These are phyloP conservation scores for Papilio helenus DNA, from an alignment of 1,140 invertebrate species.

Conservation along the genomic window DNA sequence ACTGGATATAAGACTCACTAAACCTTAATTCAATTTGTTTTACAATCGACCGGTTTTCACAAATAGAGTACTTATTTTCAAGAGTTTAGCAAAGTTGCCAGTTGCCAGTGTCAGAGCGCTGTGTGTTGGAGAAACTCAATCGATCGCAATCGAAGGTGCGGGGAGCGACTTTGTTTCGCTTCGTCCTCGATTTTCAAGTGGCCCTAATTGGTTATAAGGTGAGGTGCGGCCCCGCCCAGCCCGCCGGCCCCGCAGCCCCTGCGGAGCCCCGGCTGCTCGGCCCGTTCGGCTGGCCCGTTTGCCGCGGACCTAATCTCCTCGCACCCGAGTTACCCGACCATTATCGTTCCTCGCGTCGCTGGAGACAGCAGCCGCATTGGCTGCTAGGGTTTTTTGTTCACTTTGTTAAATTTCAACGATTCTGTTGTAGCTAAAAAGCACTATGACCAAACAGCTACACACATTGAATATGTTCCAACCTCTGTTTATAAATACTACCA, in stretches of 20 bases:
- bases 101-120: background rate
- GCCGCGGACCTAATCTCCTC: conserved; percentile 55
- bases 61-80: background rate
- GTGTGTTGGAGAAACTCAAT: background rate
- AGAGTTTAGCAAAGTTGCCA: background rate
- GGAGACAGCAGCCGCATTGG: conserved; percentile 39
- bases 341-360: conserved; percentile 52
- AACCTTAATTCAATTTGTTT: background rate
- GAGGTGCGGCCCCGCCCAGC: conserved; percentile 14
- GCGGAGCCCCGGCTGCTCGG: background rate
- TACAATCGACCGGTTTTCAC: background rate
- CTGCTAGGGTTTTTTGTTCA: conserved; percentile 41
- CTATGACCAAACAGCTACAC: background rate
- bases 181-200: conserved; percentile 34
- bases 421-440: conserved; percentile 13
- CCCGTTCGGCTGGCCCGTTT: conserved; percentile 28
- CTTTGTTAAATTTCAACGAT: conserved; percentile 25
- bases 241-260: conserved; percentile 12
- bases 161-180: conserved; percentile 27
- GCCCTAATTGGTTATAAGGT: conserved; percentile 37
- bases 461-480: background rate
- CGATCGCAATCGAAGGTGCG: conserved; percentile 18
- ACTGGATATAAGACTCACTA: too few relatives aligned
- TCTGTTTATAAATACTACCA: background rate
- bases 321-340: conserved; percentile 53